Evolutionary conservation across 92 coral and sea anemone genomes (phyloP).

Genomic region (Heteractis magnifica): DNA sequence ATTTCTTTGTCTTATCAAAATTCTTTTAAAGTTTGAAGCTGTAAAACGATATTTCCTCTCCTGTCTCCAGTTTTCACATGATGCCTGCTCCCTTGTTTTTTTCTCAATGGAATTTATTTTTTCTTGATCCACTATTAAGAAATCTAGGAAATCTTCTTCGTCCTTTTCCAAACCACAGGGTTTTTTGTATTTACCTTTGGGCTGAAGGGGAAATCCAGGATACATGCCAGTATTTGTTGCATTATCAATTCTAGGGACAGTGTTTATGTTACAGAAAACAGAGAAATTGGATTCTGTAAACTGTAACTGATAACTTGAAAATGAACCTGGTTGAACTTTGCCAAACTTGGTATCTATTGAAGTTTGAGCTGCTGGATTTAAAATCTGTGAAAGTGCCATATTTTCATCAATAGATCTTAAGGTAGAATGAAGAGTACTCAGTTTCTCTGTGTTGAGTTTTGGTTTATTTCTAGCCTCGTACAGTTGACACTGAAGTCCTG

Average conservation of each 20-base stretch:
- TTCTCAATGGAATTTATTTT: background rate
- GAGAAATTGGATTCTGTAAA: background rate
- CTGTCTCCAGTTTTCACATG: background rate
- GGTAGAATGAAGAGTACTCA: background rate
- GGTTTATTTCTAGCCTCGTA: background rate
- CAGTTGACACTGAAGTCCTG: background rate
- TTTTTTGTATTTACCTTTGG: background rate
- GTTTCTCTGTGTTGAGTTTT: background rate
- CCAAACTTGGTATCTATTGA: background rate
- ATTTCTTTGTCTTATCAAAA: background rate
- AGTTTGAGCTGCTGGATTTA: background rate
- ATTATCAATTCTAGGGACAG: background rate
- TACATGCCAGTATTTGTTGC: background rate
- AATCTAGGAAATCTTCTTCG: background rate
- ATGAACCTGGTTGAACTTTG: background rate
- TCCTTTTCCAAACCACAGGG: background rate
- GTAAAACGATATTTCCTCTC: background rate
- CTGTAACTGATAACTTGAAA: background rate
- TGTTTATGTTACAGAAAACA: background rate
- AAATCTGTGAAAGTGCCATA: background rate
- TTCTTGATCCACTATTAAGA: background rate
- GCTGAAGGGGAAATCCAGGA: background rate
- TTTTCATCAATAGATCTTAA: background rate
- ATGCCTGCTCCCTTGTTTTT: background rate
- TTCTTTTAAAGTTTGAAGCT: background rate